Conservation (phyloP, 2,113 vertebrate genomes). For the Cygnus buccinator region DNA sequence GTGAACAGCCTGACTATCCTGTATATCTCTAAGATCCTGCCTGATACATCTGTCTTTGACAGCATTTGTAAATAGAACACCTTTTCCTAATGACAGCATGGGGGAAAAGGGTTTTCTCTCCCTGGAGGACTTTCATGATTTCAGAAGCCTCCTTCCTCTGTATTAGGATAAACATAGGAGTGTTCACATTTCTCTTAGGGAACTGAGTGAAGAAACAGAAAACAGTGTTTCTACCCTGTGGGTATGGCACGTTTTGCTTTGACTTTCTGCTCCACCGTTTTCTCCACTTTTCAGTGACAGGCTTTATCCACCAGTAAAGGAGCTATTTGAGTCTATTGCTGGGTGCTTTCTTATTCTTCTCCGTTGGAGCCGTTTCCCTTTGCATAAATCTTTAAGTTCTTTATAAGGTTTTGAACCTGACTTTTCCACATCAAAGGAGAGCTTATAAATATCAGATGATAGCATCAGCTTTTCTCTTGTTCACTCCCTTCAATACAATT, state of each 20-base stretch:
- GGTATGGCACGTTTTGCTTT: neutral
- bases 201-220: neutral
- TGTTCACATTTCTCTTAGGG: neutral
- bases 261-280: neutral
- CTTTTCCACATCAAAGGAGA: slow-evolving; percentile 22
- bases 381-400: slow-evolving; percentile 37
- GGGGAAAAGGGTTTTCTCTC: neutral
- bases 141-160: neutral
- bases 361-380: neutral
- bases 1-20: neutral
- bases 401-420: slow-evolving; percentile 33
- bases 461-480: neutral
- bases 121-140: neutral
- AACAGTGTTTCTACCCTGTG: neutral
- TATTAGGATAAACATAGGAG: neutral
- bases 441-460: neutral
- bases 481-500: neutral
- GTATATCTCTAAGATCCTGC: neutral
- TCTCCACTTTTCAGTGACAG: fast-evolving
- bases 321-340: neutral
- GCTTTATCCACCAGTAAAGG: neutral
- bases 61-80: neutral
- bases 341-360: neutral
- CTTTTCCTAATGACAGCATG: neutral
- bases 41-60: neutral